phyloP scores from a whole-genome alignment of 1,140 invertebrate genomes.

The Drosophila auraria region DNA sequence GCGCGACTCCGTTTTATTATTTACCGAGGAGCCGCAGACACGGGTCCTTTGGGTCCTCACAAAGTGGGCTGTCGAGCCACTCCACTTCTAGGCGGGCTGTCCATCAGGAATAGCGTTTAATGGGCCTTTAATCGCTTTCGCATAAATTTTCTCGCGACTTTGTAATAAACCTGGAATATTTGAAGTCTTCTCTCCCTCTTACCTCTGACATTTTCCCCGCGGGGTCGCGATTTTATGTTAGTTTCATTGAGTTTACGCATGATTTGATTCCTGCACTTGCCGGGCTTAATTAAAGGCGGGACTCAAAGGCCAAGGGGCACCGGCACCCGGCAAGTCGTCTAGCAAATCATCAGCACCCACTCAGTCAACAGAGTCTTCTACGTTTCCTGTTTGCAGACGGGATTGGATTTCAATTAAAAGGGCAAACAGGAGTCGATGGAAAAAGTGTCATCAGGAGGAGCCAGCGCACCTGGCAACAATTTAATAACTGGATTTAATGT shows the following conservation, averaged over 20 bases:
- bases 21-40: constrained; percentile 33
- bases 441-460: constrained; percentile 34
- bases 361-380: constrained; percentile 9
- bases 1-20: constrained; percentile 64
- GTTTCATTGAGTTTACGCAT: constrained; percentile 67
- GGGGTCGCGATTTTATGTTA: constrained; percentile 58
- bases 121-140: constrained; percentile 74
- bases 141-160: constrained; percentile 72
- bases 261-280: constrained; percentile 64
- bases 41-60: constrained; percentile 9
- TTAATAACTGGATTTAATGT: background rate
- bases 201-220: background rate
- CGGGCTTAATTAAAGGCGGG: constrained; percentile 65
- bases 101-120: constrained; percentile 65
- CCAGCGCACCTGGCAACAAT: background rate
- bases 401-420: constrained; percentile 66
- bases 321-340: background rate
- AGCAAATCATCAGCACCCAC: constrained; percentile 26
- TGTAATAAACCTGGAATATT: constrained; percentile 58
- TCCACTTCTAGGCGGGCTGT: constrained; percentile 29
- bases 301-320: constrained; percentile 38
- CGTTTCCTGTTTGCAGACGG: constrained; percentile 15
- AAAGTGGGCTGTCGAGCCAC: background rate
- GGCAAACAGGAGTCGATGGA: constrained; percentile 64
- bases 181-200: too few relatives aligned